A percentile compares a stretch with the other conserved stretches of the same genome.
Conservation (phyloP, 2,113 vertebrate genomes). For the Heterocephalus glaber region DNA sequence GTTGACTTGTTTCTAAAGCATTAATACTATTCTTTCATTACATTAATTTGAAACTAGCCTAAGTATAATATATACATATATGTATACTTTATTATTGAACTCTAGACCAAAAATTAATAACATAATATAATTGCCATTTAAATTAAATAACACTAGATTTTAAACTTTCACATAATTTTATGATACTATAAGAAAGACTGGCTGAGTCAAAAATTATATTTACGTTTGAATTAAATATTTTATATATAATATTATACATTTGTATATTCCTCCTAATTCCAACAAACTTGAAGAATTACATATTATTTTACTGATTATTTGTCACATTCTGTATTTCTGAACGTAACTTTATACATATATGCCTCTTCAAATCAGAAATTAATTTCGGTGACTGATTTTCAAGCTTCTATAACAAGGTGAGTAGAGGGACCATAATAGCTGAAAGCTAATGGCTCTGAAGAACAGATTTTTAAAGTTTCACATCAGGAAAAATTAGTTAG, state of each 20-base stretch:
- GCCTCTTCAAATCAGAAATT: background rate
- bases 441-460: background rate
- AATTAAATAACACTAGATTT: background rate
- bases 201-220: background rate
- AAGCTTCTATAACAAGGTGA: background rate
- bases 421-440: background rate
- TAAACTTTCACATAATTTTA: background rate
- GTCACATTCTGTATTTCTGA: background rate
- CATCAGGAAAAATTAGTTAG: conserved; percentile 6
- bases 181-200: background rate
- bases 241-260: background rate
- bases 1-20: background rate
- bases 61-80: background rate
- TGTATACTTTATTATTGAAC: background rate
- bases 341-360: background rate
- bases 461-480: conserved; percentile 20
- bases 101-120: background rate
- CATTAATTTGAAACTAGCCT: conserved; percentile 28
- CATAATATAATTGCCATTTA: background rate
- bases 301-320: background rate
- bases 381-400: background rate
- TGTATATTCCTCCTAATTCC: background rate
- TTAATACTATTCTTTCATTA: conserved; percentile 54
- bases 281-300: background rate
- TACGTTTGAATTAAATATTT: background rate